Base-by-base conservation (phyloP, 1,140 invertebrate genomes). In the Sweltsa coloradensis region DNA sequence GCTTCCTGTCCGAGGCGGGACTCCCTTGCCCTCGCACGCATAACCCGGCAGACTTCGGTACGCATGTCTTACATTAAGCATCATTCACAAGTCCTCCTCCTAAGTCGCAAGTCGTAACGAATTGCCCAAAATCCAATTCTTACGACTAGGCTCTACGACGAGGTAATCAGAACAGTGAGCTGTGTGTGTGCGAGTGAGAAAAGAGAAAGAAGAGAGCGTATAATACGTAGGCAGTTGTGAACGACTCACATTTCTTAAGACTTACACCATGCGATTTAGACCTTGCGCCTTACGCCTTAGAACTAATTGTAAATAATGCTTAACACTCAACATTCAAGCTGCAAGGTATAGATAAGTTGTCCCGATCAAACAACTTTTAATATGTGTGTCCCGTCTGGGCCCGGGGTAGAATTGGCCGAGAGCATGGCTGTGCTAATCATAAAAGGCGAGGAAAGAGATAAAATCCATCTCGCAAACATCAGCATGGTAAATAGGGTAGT, bases 1-100 rank as follows among this genome's bases (percentile, higher is more conserved):
- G 74, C 14, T 77, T 74, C 58, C 41, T 62, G 0, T 26, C 51
- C 0, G 42, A 49, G n/a, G 43, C 47, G 7, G 57, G 56, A 2
- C 45, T 57, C 9, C 14, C 41, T 6, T 60, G 58, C 53, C 43
- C 60, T 41, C 36, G 53, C 40, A 18, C 25, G 50, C 50, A 61
- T 42, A 63, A 62, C 36, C 59, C 61, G 9, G 58, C 61, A 7
- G 61, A 63, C 48, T 61, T 49, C 34, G 47, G 60, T 62, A 51
- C 51, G 52, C 31, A 37, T 2, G n/a, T 25, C 13, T 1, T 21
- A 16, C 13, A 5, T 14, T 5, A n/a, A 5, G 13, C 19, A 3
- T 21, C 39, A 4, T 13, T 43, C 18, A 4, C 24, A 22, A 1
- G 6, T 11, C 2, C 23, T 41, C 21, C 4, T 42, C 11, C 29